Evolutionary conservation across 2,888 invertebrate genomes (phyloP).

Genomic region (Scaptomyza cyrtandrae): DNA sequence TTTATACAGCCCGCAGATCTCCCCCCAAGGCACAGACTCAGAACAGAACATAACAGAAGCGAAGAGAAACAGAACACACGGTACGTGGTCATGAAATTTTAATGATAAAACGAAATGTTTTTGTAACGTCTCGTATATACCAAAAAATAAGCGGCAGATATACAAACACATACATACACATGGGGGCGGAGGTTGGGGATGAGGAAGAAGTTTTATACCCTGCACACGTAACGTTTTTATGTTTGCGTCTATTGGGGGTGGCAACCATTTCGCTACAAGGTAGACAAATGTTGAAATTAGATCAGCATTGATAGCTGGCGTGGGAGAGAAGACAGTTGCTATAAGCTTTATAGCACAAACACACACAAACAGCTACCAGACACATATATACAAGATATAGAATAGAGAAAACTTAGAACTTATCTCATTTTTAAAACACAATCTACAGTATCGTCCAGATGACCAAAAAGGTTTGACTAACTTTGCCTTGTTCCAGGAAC

Average conservation of each 20-base stretch:
- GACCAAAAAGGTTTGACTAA: neutral
- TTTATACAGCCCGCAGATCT: conserved; percentile 13
- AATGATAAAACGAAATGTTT: conserved; percentile 81
- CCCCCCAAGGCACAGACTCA: conserved; percentile 42
- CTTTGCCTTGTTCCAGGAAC: too few relatives aligned
- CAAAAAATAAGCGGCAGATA: conserved; percentile 37
- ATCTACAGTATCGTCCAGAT: neutral
- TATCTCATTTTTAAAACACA: neutral
- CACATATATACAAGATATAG: neutral
- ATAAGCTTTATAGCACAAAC: neutral
- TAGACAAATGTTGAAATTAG: conserved; percentile 74
- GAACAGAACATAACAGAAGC: conserved; percentile 20
- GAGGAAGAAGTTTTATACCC: conserved; percentile 53
- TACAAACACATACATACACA: neutral
- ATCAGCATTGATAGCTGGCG: conserved; percentile 66
- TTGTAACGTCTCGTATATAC: conserved; percentile 60
- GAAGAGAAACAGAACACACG: conserved; percentile 37
- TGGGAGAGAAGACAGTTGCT: conserved; percentile 39
- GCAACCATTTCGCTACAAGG: conserved; percentile 56
- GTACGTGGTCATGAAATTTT: conserved; percentile 83
- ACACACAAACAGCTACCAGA: neutral
- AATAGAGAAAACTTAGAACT: neutral
- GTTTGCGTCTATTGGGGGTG: conserved; percentile 58
- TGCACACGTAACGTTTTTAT: conserved; percentile 64
- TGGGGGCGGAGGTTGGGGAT: neutral